Evolutionary conservation across 2,113 vertebrate genomes (phyloP), one percentile per base, ranked within the genome.

Genomic region (Corythornis madagascariensis): DNA sequence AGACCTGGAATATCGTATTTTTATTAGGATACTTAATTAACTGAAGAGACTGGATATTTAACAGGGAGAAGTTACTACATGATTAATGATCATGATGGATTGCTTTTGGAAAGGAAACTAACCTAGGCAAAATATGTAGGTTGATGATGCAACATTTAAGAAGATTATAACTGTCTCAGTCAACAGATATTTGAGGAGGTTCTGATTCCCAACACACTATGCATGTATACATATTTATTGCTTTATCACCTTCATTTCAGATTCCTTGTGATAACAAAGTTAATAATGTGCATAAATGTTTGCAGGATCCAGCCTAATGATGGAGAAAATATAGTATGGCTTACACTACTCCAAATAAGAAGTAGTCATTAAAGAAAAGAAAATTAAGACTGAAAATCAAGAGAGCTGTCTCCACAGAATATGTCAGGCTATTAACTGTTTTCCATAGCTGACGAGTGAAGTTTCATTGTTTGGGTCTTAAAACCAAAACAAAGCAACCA

Each of bases 311-410:
- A 61, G 42, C 12, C 19, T 59, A 70, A 59, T 38, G 56, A 80
- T 13, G 29, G 22, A 70, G 18, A 65, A 29, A 80, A 83, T 35
- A 83, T 83, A 82, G 29, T 16, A 18, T 89, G 56, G 73, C 52
- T 66, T 40, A 76, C 21, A 40, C 8, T 73, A 16, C 31, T 88
- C 35, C 64, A 85, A 5, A 67, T 74, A 88, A 79, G 71, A 90
- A 67, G 28, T 5, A 89, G 64, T 73, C 87, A 79, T 85, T 67
- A 66, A 82, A 76, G 33, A 16, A 89, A 77, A 83, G 33, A 85
- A 94, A 94, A 56, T 73, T 59, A 65, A 86, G 56, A 56, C 55
- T 63, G 63, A 85, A 94, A 87, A 86, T 86, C 25, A 56, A 65
- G 47, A 80, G 33, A 71, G 14, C 18, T 29, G 29, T 80, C 79